These are phyloP conservation scores for Sebastes variabilis DNA, from an alignment of 2,797 vertebrate species.

Conservation along the genomic window DNA sequence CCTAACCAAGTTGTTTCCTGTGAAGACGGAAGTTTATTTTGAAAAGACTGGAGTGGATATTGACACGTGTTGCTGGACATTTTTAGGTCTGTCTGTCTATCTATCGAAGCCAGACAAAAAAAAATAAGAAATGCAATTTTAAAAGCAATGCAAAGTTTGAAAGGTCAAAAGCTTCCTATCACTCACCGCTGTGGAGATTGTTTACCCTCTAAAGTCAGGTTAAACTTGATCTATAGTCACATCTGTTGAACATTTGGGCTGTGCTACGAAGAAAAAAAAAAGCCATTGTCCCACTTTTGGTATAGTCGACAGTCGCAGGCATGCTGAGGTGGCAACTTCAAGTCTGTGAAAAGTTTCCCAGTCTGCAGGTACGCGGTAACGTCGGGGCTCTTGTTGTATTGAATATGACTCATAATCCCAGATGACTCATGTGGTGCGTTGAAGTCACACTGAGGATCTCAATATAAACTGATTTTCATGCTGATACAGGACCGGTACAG, in stretches of 20 bases:
- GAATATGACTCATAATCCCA: constrained; percentile 74
- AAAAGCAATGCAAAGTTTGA: background rate
- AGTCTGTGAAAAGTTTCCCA: constrained; percentile 64
- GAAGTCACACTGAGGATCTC: constrained; percentile 56
- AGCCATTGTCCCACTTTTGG: constrained; percentile 60
- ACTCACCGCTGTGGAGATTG: background rate
- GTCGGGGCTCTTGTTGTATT: constrained; percentile 39
- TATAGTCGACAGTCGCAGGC: constrained; percentile 26
- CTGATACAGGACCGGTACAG: constrained; percentile 38
- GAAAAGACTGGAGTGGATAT: too few relatives aligned
- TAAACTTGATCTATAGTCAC: constrained; percentile 19
- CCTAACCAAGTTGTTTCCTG: too few relatives aligned
- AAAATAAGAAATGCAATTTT: too few relatives aligned
- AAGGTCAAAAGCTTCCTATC: constrained; percentile 23
- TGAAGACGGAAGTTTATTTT: too few relatives aligned
- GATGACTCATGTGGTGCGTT: constrained; percentile 65
- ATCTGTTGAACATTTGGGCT: constrained; percentile 41
- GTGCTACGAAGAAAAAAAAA: background rate
- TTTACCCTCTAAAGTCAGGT: constrained; percentile 16
- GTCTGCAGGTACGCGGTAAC: constrained; percentile 70
- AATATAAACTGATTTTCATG: constrained; percentile 42
- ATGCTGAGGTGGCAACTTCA: constrained; percentile 43
- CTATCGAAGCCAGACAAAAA: too few relatives aligned
- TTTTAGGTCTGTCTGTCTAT: too few relatives aligned
- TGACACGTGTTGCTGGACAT: too few relatives aligned